Percentiles rank a stretch among this genome's conserved stretches.
These are phyloP conservation scores for Diorhabda sublineata DNA, from an alignment of 1,140 invertebrate species.

Conservation along the genomic window DNA sequence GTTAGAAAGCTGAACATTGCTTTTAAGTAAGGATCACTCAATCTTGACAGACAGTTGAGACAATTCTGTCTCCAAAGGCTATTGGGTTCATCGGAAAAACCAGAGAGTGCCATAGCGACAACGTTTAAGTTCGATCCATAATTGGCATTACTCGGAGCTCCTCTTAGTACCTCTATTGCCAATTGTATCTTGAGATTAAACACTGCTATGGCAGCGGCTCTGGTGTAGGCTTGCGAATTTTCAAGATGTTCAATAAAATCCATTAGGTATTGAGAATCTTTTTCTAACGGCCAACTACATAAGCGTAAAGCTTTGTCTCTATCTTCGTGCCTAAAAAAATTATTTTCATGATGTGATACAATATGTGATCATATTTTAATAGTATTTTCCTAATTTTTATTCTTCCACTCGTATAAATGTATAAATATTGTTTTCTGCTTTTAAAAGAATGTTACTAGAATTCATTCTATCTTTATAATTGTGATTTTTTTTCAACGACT, in stretches of 20 bases:
- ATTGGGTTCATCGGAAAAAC: constrained; percentile 77
- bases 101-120: constrained; percentile 87
- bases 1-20: constrained; percentile 91
- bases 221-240: constrained; percentile 63
- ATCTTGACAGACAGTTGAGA: constrained; percentile 60
- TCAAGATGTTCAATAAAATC: constrained; percentile 60
- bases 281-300: constrained; percentile 82
- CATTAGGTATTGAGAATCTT: constrained; percentile 49
- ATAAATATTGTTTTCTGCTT: no score
- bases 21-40: constrained; percentile 84
- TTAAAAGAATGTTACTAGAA: no score
- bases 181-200: constrained; percentile 81
- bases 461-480: no score
- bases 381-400: constrained; percentile 16
- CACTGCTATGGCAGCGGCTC: constrained; percentile 85
- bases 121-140: constrained; percentile 51
- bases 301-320: constrained; percentile 74
- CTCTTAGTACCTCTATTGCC: constrained; percentile 81
- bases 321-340: constrained; percentile 62
- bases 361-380: constrained; percentile 29
- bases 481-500: no score
- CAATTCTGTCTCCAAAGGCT: constrained; percentile 82
- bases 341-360: constrained; percentile 15
- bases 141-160: constrained; percentile 54
- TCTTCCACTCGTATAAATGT: no score